Evolutionary conservation across 2,888 invertebrate genomes (phyloP), one percentile per base, ranked within the genome.

Genomic region (Drosophila eohydei): DNA sequence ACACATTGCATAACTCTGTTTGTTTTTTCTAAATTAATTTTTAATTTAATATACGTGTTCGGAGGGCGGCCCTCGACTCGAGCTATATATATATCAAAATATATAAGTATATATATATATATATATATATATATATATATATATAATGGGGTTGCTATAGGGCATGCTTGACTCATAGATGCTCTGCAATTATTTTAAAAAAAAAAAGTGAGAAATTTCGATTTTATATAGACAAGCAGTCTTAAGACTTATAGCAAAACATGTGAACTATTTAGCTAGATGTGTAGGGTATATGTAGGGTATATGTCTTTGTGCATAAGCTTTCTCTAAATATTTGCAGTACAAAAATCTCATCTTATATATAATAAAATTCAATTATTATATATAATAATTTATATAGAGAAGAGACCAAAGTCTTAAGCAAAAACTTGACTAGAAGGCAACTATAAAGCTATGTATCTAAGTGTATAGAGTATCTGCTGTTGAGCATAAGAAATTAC

Each of bases 21-120:
- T 89, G 80, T 86, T 86, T 86, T 50, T 87, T 89, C 69, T 74
- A 86, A 86, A 86, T 86, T 86, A 86, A 86, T 89, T 86, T 89
- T 86, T 86, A 86, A 86, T 86, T 86, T 86, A 87, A 86, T 86
- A 87, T 81, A 87, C 81, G 83, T 81, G 67, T 61, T 66, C 66
- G 44, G 43, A 66, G 71, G 59, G 48, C 36, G 61, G 43, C 34
- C 57, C 26, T 46, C 54, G 40, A 40, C 52, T 14, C 26, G 51
- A 61, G 48, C 55, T n/a, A n/a, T n/a, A n/a, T n/a, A n/a, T n/a
- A n/a, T n/a, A n/a, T n/a, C n/a, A n/a, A n/a, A n/a, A n/a, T n/a
- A n/a, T n/a, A n/a, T n/a, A n/a, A n/a, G n/a, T n/a, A n/a, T n/a
- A n/a, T n/a, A n/a, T n/a, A n/a, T n/a, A n/a, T n/a, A n/a, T n/a